Base-by-base conservation (phyloP, 2,797 vertebrate species). In the Tadarida brasiliensis region DNA sequence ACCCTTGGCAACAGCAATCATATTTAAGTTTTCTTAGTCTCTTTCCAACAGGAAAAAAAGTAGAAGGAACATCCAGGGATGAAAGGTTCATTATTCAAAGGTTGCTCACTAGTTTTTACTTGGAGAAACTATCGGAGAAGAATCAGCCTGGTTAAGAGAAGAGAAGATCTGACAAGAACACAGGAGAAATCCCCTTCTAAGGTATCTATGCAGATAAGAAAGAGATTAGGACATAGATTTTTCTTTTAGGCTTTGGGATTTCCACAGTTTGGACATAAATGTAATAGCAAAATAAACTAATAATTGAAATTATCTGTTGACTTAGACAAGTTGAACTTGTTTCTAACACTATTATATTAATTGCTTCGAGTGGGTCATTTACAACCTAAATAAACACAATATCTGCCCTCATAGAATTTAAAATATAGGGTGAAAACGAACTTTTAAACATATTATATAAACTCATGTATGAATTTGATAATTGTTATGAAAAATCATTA, bases 21-120 rank as follows among this genome's bases (percentile, higher is more conserved):
- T 91, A 73, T 87, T 63, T 57, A 87, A 77, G 19, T n/a, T 94
- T 59, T 94, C 33, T 88, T 26, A 33, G 59, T 70, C 70, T 70
- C 65, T 84, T 26, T 30, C 56, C 56, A 94, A n/a, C 11, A 87
- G 76, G 76, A 91, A 96, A 87, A 87, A 65, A 88, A 94, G 83
- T 59, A 84, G 15, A 77, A 96, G 63, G 77, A 67, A n/a, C 71
- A 71, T 71, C 11, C 28, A 57, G n/a, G 33, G 44, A 85, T 2
- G 5, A 71, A 63, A 14, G 9, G 20, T 65, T 71, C 65, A 73
- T 65, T 91, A 73, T 67, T 84, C 35, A 78, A 71, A 67, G 20
- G 0, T 11, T 67, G 19, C 67, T 57, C 39, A 59, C n/a, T 65
- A 61, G 17, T 54, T 88, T 83, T 63, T 39, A 78, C 73, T 93